Base-by-base conservation (phyloP, 2,797 vertebrate genomes). In the Girardinus metallicus region DNA sequence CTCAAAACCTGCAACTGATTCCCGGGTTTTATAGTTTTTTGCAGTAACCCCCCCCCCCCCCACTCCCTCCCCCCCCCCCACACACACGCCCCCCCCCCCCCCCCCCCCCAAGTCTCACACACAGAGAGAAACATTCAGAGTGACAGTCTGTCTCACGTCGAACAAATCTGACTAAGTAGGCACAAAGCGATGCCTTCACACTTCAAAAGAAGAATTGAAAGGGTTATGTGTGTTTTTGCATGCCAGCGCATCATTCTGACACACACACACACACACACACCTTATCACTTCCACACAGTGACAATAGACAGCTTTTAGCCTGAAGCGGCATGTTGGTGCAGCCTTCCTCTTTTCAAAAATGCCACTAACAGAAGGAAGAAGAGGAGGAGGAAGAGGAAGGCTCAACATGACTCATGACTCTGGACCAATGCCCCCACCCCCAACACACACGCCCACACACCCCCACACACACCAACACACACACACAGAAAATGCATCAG, bases 381-480 rank as follows among this genome's bases (percentile, higher is more conserved):
- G 51, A 57, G 78, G 80, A 49, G 34, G 79, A 49, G 60, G 55
- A 46, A 84, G 60, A 23, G 53, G 39, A 70, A n/a, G 79, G 34
- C 31, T 83, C 74, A 77, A 76, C 82, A 76, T 91, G 87, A 93
- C 34, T 88, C 87, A 87, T 79, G 78, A 83, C 68, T 88, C 76
- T 74, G 76, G 47, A 77, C 15, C 1, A n/a, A 78, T 78, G 70
- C 64, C 34, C 21, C 64, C 36, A 53, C 16, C 31, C 21, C 39
- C 62, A 16, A 47, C 74, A 62, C 39, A 81, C 2, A 64, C 5
- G 18, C 47, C 5, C 26, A 66, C 46, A 31, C n/a, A 18, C 62
- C 6, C 74, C 57, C 43, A 79, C 4, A 51, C 46, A 21, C 47
- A 8, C 47, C 43, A 15, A 34, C 36, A 39, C 34, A 13, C 72